Base-by-base conservation (phyloP, 2,888 invertebrate species). In the Thera britannica region DNA sequence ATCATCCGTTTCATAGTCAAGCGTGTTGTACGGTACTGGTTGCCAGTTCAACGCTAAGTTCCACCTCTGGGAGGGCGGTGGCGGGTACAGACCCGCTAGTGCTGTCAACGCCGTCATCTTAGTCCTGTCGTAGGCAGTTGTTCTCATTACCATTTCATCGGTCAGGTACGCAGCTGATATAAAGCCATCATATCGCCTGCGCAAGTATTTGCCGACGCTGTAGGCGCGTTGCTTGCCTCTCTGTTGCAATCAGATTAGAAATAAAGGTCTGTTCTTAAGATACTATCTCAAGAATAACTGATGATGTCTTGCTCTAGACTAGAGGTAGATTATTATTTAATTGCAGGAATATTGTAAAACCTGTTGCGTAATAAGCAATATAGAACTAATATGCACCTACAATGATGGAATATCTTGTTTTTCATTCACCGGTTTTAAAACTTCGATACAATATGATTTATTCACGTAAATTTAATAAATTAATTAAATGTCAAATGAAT, bases 31-130 rank as follows among this genome's bases (percentile, higher is more conserved):
- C 0, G 97, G 96, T 38, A 97, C 94, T 0, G 96, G 97, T 78
- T 96, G 96, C 97, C 97, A 97, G 60, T 91, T 82, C 49, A 96
- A 77, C 34, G 87, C 79, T 0, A 88, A 81, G 71, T 95, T 94
- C 96, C 96, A 96, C 69, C 80, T 86, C 78, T 96, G 95, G 1
- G 88, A 80, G 0, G 82, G 84, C 12, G 83, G 80, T 0, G 96
- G 96, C 2, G 96, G 96, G 83, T 95, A 97, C 36, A 97, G 80
- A 0, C 96, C 97, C 1, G 96, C 95, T 67, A 96, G 87, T 3
- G 96, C 96, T 38, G 96, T 88, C 69, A 96, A 90, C 0, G 95
- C 96, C 3, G 96, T 96, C 95, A 96, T 96, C 86, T 97, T 95
- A 0, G 97, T 97, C 58, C 97, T 93, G 62, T 96, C 96, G 79